These are phyloP conservation scores for Solea solea DNA, from an alignment of 2,113 vertebrate genomes.

Conservation along the genomic window DNA sequence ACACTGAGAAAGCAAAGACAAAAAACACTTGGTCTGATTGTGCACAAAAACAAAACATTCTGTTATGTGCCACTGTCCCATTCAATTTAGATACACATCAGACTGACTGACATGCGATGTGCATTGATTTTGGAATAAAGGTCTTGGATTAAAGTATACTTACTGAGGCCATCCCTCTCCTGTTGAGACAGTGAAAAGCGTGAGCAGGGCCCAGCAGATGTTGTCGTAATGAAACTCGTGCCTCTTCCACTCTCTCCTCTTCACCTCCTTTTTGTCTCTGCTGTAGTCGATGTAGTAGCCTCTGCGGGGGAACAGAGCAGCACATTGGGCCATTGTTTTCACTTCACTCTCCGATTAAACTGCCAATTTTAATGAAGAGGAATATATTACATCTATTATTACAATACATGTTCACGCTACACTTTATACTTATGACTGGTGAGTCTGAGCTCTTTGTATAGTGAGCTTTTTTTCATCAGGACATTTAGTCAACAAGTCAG, in stretches of 20 bases:
- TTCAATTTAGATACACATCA: no score
- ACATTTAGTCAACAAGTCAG: no score
- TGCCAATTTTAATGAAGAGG: constrained; percentile 20
- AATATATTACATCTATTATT: background rate
- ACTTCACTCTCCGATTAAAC: constrained; percentile 24
- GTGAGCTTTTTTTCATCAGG: no score
- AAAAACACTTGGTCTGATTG: background rate
- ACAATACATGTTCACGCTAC: background rate
- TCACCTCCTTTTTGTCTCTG: constrained; percentile 96
- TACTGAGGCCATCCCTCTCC: constrained; percentile 99
- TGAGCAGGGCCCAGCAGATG: constrained; percentile 97
- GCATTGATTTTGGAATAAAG: background rate
- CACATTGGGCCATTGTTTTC: constrained; percentile 28
- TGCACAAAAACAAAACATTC: background rate
- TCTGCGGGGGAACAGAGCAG: constrained; percentile 78
- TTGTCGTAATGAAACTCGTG: constrained; percentile 99
- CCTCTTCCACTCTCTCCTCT: constrained; percentile 94
- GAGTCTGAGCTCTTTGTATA: background rate
- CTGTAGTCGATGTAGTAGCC: constrained; percentile 96
- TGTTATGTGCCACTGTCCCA: no score
- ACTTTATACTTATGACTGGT: no score
- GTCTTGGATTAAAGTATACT: constrained; percentile 21
- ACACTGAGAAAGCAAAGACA: no score
- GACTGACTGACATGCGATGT: no score
- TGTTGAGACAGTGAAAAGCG: constrained; percentile 97